Evolutionary conservation across 2,797 vertebrate species (phyloP).

Genomic region (Nannoperca obscura): DNA sequence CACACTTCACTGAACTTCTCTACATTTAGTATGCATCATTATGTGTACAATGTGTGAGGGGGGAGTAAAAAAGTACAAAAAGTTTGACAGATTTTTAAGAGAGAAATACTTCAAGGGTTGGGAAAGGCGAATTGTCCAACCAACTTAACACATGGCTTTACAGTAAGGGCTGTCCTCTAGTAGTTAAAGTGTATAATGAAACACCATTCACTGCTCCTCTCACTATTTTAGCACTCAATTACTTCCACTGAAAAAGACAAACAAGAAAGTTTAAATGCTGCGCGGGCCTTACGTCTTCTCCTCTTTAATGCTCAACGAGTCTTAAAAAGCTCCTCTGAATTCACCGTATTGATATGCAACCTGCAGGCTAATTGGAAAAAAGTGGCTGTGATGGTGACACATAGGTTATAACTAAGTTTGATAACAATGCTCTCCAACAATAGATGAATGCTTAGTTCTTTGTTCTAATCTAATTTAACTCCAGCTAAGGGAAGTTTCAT

Average conservation of each 20-base stretch:
- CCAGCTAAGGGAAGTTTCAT: slow-evolving; percentile 3
- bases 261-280: slow-evolving; percentile 56
- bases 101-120: slow-evolving; percentile 50
- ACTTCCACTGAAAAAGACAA: slow-evolving; percentile 70
- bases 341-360: slow-evolving; percentile 70
- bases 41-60: slow-evolving; percentile 55
- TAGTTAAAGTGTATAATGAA: slow-evolving; percentile 50
- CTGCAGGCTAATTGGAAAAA: slow-evolving; percentile 42
- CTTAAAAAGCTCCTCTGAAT: slow-evolving; percentile 10
- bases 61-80: slow-evolving; percentile 85
- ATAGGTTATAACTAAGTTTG: slow-evolving; percentile 28
- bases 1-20: slow-evolving; percentile 61
- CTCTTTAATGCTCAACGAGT: slow-evolving; percentile 1
- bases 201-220: slow-evolving; percentile 57
- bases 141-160: slow-evolving; percentile 66
- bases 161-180: slow-evolving; percentile 42
- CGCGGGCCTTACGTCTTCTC: slow-evolving; percentile 28
- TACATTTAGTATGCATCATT: slow-evolving; percentile 54
- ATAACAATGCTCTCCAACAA: slow-evolving; percentile 40
- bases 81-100: slow-evolving; percentile 63
- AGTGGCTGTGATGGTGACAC: slow-evolving; percentile 35
- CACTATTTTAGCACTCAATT: slow-evolving; percentile 42
- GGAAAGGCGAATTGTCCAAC: slow-evolving; percentile 51
- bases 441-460: slow-evolving; percentile 15
- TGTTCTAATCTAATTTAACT: slow-evolving; percentile 18